Base-by-base conservation (phyloP, 2,797 vertebrate genomes). In the Acanthurus tractus region DNA sequence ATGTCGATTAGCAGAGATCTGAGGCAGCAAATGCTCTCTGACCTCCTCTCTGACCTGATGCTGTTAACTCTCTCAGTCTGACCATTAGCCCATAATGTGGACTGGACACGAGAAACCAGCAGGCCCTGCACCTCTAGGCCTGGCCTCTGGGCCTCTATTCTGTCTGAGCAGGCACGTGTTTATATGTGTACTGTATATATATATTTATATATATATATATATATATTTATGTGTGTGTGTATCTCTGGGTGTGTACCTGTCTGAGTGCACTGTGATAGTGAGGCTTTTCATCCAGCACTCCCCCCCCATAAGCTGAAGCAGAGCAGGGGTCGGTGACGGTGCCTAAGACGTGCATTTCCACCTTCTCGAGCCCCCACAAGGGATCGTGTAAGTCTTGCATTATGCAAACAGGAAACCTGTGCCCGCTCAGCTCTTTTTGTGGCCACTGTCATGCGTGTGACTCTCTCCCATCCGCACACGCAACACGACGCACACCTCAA, bases 361-460 rank as follows among this genome's bases (percentile, higher is more conserved):
- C 67, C 78, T 84, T 63, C 84, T 82, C 66, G 7, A 75, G 78
- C 59, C 89, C 90, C 92, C 90, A 86, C 88, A 61, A 85, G 90
- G 88, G 87, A 82, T 89, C 81, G 83, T 91, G 92, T 94, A 95
- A 61, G 91, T 84, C 88, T 92, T 95, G 94, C 93, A 95, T 96
- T 95, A 96, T 89, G 94, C 95, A 96, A 95, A 95, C 92, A 92
- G 88, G 85, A 92, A 83, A 36, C 86, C 92, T 95, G 91, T 94
- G 94, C 91, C 75, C 86, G 82, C 93, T 95, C 95, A 95, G 95
- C 93, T 57, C 89, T 85, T 88, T 92, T 94, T 94, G 88, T 12
- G 23, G 77, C 75, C 76, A 72, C 74, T 13, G 82, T 71, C 78
- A 72, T 82, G 85, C 68, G 34, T 85, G 85, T 84, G 68, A 84